Conservation (phyloP, 2,797 vertebrate species). For the Helarctos malayanus region DNA sequence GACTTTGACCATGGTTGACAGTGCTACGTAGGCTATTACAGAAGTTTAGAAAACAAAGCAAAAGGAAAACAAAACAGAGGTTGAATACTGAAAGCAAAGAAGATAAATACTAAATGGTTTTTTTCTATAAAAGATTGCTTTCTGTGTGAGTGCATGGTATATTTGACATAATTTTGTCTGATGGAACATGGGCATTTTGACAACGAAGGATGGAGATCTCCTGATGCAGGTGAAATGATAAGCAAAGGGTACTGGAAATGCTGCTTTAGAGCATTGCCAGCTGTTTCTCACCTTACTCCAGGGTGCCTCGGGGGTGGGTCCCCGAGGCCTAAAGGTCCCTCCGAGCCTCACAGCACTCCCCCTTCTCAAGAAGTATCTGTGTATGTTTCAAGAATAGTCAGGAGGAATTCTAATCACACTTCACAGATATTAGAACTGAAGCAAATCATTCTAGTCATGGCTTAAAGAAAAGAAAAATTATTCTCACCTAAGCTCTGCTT, state of each 20-base stretch:
- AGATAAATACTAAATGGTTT: not conserved
- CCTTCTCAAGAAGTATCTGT: not conserved
- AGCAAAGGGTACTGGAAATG: not conserved
- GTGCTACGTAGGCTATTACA: not conserved
- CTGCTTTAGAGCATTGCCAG: not conserved
- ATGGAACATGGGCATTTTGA: not conserved
- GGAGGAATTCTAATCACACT: not conserved
- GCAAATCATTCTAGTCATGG: not conserved
- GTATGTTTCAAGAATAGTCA: not conserved
- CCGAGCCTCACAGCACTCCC: not conserved
- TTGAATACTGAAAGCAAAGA: not conserved
- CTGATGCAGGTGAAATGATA: not conserved
- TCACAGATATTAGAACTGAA: not conserved
- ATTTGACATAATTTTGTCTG: not conserved
- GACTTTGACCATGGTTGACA: not conserved
- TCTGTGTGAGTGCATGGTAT: not conserved
- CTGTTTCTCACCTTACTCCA: not conserved
- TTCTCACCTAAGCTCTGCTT: not conserved
- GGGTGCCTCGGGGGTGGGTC: not conserved
- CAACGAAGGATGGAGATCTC: not conserved
- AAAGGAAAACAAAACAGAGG: not conserved
- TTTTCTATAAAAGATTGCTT: not conserved
- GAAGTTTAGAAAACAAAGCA: not conserved
- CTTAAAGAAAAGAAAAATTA: not conserved
- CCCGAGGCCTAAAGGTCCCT: not conserved